Conservation (phyloP, 2,888 invertebrate genomes). For the Prionchulus punctatus region DNA sequence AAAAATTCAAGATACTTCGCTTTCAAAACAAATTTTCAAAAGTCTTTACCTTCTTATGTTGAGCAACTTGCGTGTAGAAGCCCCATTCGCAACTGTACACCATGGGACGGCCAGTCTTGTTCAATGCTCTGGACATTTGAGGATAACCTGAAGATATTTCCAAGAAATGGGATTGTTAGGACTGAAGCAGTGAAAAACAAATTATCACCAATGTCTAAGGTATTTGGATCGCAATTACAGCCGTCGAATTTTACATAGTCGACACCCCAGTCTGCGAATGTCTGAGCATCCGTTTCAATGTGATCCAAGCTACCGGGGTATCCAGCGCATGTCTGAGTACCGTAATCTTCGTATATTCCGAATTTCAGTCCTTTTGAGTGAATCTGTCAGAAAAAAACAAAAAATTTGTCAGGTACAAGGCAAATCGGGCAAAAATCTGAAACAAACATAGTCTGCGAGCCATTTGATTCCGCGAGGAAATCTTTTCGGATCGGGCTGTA, state of each 20-base stretch:
- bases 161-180: too few species aligned
- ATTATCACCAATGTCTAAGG: constrained; percentile 32
- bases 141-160: too few species aligned
- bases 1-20: too few species aligned
- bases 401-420: too few species aligned
- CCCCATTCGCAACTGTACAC: constrained; percentile 95
- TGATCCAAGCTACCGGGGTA: constrained; percentile 81
- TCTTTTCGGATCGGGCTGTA: constrained; percentile 65
- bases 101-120: constrained; percentile 72
- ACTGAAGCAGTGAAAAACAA: neutral
- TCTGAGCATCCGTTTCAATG: constrained; percentile 67
- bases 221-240: constrained; percentile 66
- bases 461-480: constrained; percentile 55
- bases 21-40: too few species aligned
- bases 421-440: too few species aligned
- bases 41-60: neutral
- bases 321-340: constrained; percentile 88
- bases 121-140: constrained; percentile 68
- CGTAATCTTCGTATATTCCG: constrained; percentile 93
- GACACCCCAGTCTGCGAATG: constrained; percentile 81
- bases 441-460: constrained; percentile 24
- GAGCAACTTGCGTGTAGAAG: constrained; percentile 46
- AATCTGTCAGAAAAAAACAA: too few species aligned
- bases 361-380: constrained; percentile 51
- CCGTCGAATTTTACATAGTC: constrained; percentile 95